These are phyloP conservation scores for Nothocercus julius DNA, from an alignment of 2,113 vertebrate species.

Conservation along the genomic window DNA sequence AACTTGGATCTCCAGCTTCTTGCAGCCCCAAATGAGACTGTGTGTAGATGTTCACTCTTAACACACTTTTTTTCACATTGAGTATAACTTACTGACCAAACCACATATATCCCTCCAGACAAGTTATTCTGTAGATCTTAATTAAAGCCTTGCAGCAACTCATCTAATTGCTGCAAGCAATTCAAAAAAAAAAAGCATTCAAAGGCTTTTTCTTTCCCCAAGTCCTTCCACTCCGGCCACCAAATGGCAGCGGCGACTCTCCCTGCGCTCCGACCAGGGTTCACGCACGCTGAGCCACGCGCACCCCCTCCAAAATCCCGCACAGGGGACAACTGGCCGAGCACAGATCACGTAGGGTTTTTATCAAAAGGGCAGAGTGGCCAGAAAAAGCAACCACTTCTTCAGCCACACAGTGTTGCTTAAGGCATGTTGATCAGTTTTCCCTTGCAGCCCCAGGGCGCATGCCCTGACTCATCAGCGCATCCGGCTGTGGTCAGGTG, in stretches of 20 bases:
- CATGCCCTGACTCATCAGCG: not conserved
- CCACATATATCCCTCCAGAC: not conserved
- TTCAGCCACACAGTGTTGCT: not conserved
- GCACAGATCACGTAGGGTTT: not conserved
- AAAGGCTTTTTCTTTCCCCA: not conserved
- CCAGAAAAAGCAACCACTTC: not conserved
- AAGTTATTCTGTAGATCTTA: not conserved
- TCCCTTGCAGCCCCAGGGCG: not conserved
- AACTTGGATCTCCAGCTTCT: not conserved
- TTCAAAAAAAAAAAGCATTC: not conserved
- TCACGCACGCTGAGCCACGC: accelerated
- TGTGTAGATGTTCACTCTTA: not conserved
- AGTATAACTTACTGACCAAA: not conserved
- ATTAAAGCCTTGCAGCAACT: not conserved
- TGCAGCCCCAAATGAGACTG: not conserved
- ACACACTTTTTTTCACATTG: not conserved
- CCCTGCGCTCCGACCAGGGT: not conserved
- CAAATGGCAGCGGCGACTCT: not conserved
- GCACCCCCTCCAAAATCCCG: not conserved
- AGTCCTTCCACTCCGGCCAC: not conserved
- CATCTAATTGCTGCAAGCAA: not conserved
- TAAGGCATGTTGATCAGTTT: not conserved
- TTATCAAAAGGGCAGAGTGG: not conserved
- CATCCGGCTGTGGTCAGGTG: not conserved
- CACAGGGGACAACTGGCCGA: not conserved